Conservation (phyloP, 2,888 invertebrate genomes). For the Lissocephala sabroskyi region DNA sequence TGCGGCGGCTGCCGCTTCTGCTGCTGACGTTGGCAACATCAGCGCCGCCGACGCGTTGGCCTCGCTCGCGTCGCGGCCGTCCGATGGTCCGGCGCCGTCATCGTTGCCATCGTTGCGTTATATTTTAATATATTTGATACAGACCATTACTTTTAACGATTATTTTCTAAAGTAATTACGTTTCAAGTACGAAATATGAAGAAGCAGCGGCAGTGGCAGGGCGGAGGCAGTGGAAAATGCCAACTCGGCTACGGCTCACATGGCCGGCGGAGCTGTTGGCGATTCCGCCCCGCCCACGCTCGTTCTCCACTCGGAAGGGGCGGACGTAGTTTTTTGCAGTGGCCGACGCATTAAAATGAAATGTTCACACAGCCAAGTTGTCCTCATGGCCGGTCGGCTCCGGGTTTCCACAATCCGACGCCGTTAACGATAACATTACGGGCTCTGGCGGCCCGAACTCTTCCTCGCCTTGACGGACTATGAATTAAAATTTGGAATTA, state of each 20-base stretch:
- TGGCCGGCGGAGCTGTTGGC: constrained; percentile 26
- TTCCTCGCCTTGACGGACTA: constrained; percentile 35
- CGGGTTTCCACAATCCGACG: not conserved
- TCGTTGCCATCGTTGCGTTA: constrained; percentile 47
- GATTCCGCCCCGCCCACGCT: too few species aligned
- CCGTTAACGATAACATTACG: constrained; percentile 41
- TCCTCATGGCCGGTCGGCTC: constrained; percentile 21
- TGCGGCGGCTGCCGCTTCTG: not conserved
- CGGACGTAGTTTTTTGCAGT: constrained; percentile 15
- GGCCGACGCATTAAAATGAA: constrained; percentile 54
- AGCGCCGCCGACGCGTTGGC: constrained; percentile 8
- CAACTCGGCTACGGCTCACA: constrained; percentile 26
- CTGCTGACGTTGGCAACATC: constrained; percentile 42
- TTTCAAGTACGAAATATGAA: constrained; percentile 67
- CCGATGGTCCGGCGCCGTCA: constrained; percentile 19
- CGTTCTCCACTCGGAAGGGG: not conserved
- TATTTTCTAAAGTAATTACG: constrained; percentile 71
- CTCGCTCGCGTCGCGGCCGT: constrained; percentile 2
- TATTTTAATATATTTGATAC: constrained; percentile 71
- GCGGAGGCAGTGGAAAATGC: not conserved
- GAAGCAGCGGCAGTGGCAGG: constrained; percentile 31
- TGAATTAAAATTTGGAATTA: constrained; percentile 36
- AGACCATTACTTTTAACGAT: constrained; percentile 71
- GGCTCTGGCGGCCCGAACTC: constrained; percentile 12
- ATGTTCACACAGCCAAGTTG: constrained; percentile 49